Evolutionary conservation across 2,797 vertebrate species (phyloP).

Genomic region (Danio choprae): DNA sequence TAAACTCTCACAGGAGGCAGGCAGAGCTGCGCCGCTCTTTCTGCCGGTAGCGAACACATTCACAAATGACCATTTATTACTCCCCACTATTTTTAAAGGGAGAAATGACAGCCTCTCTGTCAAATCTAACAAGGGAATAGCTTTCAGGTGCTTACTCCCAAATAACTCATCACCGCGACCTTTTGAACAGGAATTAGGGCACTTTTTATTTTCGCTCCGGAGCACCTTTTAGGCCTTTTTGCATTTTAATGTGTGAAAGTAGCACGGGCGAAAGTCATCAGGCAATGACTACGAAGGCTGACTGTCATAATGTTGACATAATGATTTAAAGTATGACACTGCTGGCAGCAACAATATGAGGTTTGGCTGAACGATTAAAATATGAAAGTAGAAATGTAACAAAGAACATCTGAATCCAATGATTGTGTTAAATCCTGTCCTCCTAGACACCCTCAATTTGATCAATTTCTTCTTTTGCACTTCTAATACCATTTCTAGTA

Average conservation of each 20-base stretch:
- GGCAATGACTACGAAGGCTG: constrained; percentile 65
- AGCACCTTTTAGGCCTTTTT: constrained; percentile 79
- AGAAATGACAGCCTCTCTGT: constrained; percentile 84
- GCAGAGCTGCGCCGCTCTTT: constrained; percentile 79
- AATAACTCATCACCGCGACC: constrained; percentile 84
- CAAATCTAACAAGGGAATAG: constrained; percentile 86
- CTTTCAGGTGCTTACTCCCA: constrained; percentile 81
- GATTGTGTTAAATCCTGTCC: too few species aligned
- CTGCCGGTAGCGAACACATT: constrained; percentile 76
- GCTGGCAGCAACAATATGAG: neutral
- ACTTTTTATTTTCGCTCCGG: constrained; percentile 80
- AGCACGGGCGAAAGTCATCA: constrained; percentile 49
- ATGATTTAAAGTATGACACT: neutral
- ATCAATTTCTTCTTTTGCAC: too few species aligned
- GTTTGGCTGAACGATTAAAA: too few species aligned
- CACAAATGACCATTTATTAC: constrained; percentile 86
- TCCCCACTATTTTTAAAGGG: constrained; percentile 84
- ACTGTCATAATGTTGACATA: neutral
- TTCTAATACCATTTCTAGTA: too few species aligned
- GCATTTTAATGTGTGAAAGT: constrained; percentile 78
- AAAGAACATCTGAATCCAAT: too few species aligned
- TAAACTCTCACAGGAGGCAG: constrained; percentile 80
- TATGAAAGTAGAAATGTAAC: too few species aligned
- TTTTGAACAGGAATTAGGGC: constrained; percentile 86
- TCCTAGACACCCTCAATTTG: too few species aligned